Base-by-base conservation (phyloP, 2,113 vertebrate species). In the Rana temporaria region DNA sequence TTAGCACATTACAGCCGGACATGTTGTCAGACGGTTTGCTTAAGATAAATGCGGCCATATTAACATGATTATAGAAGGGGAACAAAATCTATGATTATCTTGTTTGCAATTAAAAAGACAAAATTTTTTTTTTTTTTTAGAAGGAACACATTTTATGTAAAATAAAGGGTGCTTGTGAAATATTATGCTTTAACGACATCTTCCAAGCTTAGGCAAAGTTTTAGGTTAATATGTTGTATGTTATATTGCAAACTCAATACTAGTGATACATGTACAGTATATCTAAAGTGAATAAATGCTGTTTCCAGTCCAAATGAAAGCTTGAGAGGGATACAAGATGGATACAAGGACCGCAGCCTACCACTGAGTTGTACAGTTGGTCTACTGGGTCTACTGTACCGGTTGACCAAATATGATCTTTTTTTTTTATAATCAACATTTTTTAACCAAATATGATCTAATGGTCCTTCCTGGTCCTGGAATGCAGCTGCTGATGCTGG, bases 1-100 rank as follows among this genome's bases (percentile, higher is more conserved):
- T 98, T 99, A 99, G 98, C 98, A 90, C 95, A 96, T 99, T 98
- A 98, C 94, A 92, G 95, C 93, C 91, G 91, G 91, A 93, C 94
- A 93, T 93, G 92, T 94, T 98, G 97, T 98, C 98, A 98, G 95
- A 93, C 92, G 92, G 93, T 96, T 97, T 95, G 93, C 94, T 94
- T 92, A 96, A 97, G 97, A 98, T 96, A 95, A 97, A 98, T 95
- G 96, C 91, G 71, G 90, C 88, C 89, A 85, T 79, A 93, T 95
- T 98, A 97, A 98, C 96, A 9, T 6, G 4, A 55, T 73, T 34
- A 57, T 68, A 24, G 34, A 8, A 19, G n/a, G 60, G 26, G 11
- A 14, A 48, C 42, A 74, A 73, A 48, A 82, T 56, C 48, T 56
- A 65, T 24, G 4, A 48, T 32, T 65, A 34, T 65, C 76, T 79